These are phyloP conservation scores for Maniola jurtina DNA, from an alignment of 1,140 invertebrate species.

Conservation along the genomic window DNA sequence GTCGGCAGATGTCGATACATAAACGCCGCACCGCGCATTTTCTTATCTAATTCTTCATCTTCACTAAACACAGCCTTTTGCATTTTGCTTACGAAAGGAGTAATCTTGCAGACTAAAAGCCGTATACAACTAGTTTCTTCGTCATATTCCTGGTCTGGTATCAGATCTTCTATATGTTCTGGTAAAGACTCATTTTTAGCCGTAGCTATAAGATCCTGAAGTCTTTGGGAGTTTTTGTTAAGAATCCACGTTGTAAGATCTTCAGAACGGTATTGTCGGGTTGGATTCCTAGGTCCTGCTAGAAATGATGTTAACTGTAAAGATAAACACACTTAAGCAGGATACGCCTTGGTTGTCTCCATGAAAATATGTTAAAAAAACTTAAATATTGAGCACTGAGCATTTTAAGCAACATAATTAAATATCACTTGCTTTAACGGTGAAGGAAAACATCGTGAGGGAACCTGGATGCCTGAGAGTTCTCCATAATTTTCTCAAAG, in stretches of 20 bases:
- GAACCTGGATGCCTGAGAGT: not conserved
- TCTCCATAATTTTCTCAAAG: no score
- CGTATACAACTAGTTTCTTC: slow-evolving; percentile 85
- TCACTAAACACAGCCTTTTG: slow-evolving; percentile 81
- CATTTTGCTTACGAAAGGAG: slow-evolving; percentile 86
- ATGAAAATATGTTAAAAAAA: no score
- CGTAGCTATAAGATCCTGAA: slow-evolving; percentile 79
- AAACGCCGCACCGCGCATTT: slow-evolving; percentile 49
- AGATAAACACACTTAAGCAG: not conserved
- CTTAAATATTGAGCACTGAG: no score
- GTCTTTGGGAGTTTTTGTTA: slow-evolving; percentile 66
- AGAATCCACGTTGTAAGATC: slow-evolving; percentile 58
- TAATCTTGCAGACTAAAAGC: slow-evolving; percentile 87
- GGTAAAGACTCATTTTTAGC: slow-evolving; percentile 82
- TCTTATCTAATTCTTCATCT: slow-evolving; percentile 31
- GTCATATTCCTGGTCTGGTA: slow-evolving; percentile 75
- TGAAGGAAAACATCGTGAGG: not conserved
- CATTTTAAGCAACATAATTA: no score
- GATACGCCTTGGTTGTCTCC: no score
- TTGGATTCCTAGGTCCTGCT: slow-evolving; percentile 45
- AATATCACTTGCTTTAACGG: no score
- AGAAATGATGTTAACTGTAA: slow-evolving; percentile 79
- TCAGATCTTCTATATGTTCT: slow-evolving; percentile 80
- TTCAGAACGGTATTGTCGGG: slow-evolving; percentile 45
- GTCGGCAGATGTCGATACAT: slow-evolving; percentile 83